phyloP scores from a whole-genome alignment of 1,140 invertebrate genomes.

The Saccostrea glomerata region DNA sequence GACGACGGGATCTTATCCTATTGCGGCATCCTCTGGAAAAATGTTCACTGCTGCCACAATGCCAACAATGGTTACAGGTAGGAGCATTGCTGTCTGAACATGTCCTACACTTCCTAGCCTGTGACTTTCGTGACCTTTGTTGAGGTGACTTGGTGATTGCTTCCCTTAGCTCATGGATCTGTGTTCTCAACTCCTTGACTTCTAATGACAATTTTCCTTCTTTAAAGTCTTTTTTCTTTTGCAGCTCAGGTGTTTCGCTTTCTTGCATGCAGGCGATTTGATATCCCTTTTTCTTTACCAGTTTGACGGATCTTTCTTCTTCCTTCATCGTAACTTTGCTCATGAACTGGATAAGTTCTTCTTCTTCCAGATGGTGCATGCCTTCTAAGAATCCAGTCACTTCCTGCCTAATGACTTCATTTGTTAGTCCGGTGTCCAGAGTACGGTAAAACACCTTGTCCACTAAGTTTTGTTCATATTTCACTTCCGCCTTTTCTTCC shows the following conservation, averaged over 20 bases:
- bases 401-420: slow-evolving; percentile 3
- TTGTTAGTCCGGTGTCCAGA: slow-evolving; percentile 25
- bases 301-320: background rate
- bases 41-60: slow-evolving; percentile 69
- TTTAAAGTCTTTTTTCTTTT: too few relatives aligned
- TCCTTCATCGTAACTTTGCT: background rate
- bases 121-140: background rate
- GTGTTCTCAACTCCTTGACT: too few relatives aligned
- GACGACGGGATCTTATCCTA: slow-evolving; percentile 79
- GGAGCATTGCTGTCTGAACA: too few relatives aligned
- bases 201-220: too few relatives aligned
- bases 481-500: slow-evolving; percentile 40
- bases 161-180: background rate
- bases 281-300: background rate
- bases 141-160: background rate
- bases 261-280: too few relatives aligned
- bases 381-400: background rate
- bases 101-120: background rate
- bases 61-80: too few relatives aligned
- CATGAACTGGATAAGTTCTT: background rate
- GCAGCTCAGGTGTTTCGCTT: too few relatives aligned
- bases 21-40: too few relatives aligned
- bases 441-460: slow-evolving; percentile 26
- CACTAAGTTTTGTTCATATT: slow-evolving; percentile 25
- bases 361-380: background rate